Evolutionary conservation across 1,140 invertebrate genomes (phyloP).

Genomic region (Philotrypesis tridentata): DNA sequence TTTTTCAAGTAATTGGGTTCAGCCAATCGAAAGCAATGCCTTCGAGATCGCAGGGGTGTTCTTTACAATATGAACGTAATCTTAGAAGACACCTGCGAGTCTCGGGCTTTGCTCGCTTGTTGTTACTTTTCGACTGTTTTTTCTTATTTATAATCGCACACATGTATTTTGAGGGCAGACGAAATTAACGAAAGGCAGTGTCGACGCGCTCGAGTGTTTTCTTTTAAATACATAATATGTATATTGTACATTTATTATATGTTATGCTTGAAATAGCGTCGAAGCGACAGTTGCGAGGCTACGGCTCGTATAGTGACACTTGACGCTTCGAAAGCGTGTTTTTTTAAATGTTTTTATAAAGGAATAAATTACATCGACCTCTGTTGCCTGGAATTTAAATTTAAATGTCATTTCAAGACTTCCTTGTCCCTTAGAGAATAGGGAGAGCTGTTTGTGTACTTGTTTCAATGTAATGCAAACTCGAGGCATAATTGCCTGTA

Average conservation of each 20-base stretch:
- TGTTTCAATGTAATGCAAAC: background rate
- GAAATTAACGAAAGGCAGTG: slow-evolving; percentile 53
- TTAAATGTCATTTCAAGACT: slow-evolving; percentile 28
- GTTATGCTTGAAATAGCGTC: background rate
- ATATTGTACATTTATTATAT: slow-evolving; percentile 17
- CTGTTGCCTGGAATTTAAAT: slow-evolving; percentile 2
- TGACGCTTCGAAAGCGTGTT: background rate
- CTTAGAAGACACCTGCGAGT: background rate
- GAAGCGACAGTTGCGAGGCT: slow-evolving; percentile 12
- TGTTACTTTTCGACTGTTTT: slow-evolving; percentile 30
- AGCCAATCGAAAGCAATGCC: slow-evolving; percentile 43
- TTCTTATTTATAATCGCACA: slow-evolving; percentile 1
- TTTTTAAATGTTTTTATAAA: background rate
- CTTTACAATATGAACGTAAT: slow-evolving; percentile 3
- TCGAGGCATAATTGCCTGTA: background rate
- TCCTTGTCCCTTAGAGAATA: slow-evolving; percentile 27
- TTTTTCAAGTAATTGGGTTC: slow-evolving; percentile 10
- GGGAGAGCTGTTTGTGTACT: no score
- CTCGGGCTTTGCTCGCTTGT: background rate
- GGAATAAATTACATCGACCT: slow-evolving; percentile 29
- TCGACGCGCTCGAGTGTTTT: slow-evolving; percentile 38
- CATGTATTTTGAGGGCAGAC: slow-evolving; percentile 17
- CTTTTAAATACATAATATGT: background rate
- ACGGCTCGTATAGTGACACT: background rate
- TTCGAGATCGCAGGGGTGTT: slow-evolving; percentile 17